Evolutionary conservation across 1,140 invertebrate species (phyloP).

Genomic region (Solen grandis): DNA sequence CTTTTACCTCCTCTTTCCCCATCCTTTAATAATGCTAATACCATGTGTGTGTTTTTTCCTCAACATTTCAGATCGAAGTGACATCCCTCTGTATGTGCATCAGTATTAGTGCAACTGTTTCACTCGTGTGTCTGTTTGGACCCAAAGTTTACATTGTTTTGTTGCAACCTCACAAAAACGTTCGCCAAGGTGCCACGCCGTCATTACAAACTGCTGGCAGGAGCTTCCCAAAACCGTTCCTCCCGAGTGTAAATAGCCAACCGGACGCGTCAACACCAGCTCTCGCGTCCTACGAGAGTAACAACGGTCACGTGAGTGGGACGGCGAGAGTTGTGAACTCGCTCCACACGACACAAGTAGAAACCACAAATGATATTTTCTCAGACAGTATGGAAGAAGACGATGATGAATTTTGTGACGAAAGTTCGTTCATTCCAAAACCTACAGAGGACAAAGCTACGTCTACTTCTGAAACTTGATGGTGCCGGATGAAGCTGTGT

Average conservation of each 20-base stretch:
- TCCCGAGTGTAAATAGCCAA: slow-evolving; percentile 54
- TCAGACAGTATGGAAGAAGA: slow-evolving; percentile 66
- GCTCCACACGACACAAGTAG: slow-evolving; percentile 55
- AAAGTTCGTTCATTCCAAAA: slow-evolving; percentile 35
- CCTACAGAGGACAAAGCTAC: slow-evolving; percentile 54
- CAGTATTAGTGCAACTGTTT: slow-evolving; percentile 89
- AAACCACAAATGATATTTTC: slow-evolving; percentile 64
- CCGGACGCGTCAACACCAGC: slow-evolving; percentile 50
- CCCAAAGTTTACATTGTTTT: slow-evolving; percentile 90
- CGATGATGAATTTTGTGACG: slow-evolving; percentile 52
- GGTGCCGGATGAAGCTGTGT: too few relatives aligned
- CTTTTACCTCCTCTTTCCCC: too few relatives aligned
- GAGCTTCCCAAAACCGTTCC: slow-evolving; percentile 44
- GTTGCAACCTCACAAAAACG: slow-evolving; percentile 89
- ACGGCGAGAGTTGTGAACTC: slow-evolving; percentile 39
- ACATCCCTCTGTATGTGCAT: slow-evolving; percentile 90
- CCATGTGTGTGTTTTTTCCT: too few relatives aligned
- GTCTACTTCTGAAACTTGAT: slow-evolving; percentile 43
- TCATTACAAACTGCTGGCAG: slow-evolving; percentile 56
- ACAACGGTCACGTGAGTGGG: slow-evolving; percentile 29
- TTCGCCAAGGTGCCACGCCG: slow-evolving; percentile 80
- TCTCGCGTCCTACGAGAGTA: slow-evolving; percentile 25
- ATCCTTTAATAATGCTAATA: too few relatives aligned
- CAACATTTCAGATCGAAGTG: slow-evolving; percentile 82
- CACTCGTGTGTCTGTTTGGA: slow-evolving; percentile 88